Base-by-base conservation (phyloP, 2,797 vertebrate genomes). In the Myoxocephalus aenaeus region DNA sequence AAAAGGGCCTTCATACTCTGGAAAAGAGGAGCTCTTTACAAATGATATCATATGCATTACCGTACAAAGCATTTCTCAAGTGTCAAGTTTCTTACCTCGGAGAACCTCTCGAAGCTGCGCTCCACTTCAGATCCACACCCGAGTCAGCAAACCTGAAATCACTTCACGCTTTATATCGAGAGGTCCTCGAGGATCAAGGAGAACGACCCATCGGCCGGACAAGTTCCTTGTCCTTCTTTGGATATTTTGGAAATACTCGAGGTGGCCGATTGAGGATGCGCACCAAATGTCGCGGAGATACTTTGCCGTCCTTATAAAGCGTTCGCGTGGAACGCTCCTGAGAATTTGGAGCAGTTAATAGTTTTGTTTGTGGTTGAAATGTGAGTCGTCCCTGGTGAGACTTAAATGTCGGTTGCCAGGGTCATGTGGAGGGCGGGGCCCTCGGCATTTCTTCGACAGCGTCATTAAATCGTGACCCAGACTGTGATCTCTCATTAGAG, bases 291-390 rank as follows among this genome's bases (percentile, higher is more conserved):
- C 80, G 40, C 40, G 15, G 42, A 75, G 53, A 50, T 65, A 46
- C 38, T 65, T 82, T 64, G 68, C 27, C 25, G 20, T 72, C 90
- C 90, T 90, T 91, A 90, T 90, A 85, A 87, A 90, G 91, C 57
- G 75, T 79, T 77, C n/a, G 44, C 8, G 56, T 86, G 15, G 79
- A 76, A 89, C 25, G 68, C 81, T 85, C 81, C 4, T 12, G 83
- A 89, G 90, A 79, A 74, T 65, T 11, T 25, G 59, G 51, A 68
- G 66, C 66, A 65, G 50, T 75, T 86, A 77, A 90, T 82, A 69
- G 75, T 74, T 54, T 25, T 51, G n/a, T 59, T 66, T 70, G 67
- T 51, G 53, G 68, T 58, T 85, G 90, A 89, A 90, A 90, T 73
- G 62, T 34, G 75, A 91, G 79, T 66, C 70, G 6, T 77, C n/a